Base-by-base conservation (phyloP, 37 sponge, comb jelly and placozoan species). In the Theonella swinhoei region DNA sequence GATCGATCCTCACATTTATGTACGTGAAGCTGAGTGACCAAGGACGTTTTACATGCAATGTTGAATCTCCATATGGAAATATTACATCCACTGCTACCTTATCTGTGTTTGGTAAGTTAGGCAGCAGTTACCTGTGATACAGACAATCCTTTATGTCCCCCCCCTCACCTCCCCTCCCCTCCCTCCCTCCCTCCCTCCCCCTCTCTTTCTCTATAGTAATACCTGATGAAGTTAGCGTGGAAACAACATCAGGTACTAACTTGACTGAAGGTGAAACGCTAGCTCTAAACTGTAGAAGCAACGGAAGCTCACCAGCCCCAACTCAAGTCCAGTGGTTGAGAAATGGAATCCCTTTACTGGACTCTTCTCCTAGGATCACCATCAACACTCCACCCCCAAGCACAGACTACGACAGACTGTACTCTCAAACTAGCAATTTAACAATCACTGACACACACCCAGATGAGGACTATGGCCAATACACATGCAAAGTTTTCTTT, bases 401-500 rank as follows among this genome's bases (percentile, higher is more conserved):
- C 19, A 26, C 66, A 36, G 28, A 9, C 11, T 4, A 40, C 20
- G 4, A 28, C 26, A 25, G 41, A 74, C 22, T 74, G 25, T 25
- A 4, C 75, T 4, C 11, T 74, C 75, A 40, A 54, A 74, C 54
- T 42, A 39, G 25, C 38, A 35, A 7, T 7, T 14, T 47, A 14
- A 14, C 7, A 47, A 47, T 47, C 7, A 17, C 54, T 14, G 54
- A 47, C 54, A 47, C 38, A 14, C n/a, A 38, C 25, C 29, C 25
- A 29, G 58, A 2, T 4, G 42, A 35, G 7, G 75, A 74, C 54
- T 43, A 2, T 7, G 75, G 75, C 7, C 4, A 22, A 24, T 74
- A 74, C 58, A 41, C 75, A n/a, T 74, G 75, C 41, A 14, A 39
- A 29, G 75, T 26, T 26, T 65, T 65, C 66, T 20, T 65, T 19